Evolutionary conservation across 2,888 invertebrate species (phyloP).

Genomic region (Anagyrus pseudococci): DNA sequence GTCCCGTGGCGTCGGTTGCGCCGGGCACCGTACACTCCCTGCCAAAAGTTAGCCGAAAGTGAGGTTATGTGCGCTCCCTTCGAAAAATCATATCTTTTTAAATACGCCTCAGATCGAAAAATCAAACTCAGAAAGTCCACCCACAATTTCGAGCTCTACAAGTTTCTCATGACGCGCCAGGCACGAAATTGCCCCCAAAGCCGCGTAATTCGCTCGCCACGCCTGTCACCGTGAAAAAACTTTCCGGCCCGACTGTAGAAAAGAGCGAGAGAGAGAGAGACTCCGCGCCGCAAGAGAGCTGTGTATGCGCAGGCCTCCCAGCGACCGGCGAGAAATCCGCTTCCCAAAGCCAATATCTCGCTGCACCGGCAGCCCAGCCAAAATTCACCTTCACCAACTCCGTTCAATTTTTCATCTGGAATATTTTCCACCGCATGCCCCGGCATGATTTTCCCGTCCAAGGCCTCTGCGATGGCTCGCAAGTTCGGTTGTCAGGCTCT

Average conservation of each 20-base stretch:
- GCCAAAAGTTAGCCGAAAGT: conserved; percentile 37
- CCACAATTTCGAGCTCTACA: conserved; percentile 52
- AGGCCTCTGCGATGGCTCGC: conserved; percentile 18
- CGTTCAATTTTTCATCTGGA: conserved; percentile 53
- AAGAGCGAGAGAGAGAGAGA: too few relatives aligned
- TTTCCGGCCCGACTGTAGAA: conserved; percentile 30
- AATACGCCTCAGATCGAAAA: conserved; percentile 29
- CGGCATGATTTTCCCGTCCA: conserved; percentile 47
- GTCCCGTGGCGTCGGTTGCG: conserved; percentile 57
- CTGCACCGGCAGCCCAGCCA: conserved; percentile 19
- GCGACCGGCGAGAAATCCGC: not conserved
- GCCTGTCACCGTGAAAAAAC: not conserved
- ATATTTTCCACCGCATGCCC: conserved; percentile 50
- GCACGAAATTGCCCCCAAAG: conserved; percentile 45
- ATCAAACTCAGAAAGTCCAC: conserved; percentile 52
- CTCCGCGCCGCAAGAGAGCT: conserved; percentile 2
- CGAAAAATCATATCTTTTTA: conserved; percentile 50
- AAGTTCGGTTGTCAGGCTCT: not conserved
- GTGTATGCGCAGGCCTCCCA: too few relatives aligned
- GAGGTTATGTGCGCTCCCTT: conserved; percentile 47
- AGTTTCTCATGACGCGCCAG: conserved; percentile 48
- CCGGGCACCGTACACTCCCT: conserved; percentile 47
- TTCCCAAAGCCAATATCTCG: conserved; percentile 45
- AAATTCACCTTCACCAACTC: conserved; percentile 50
- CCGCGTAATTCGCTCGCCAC: not conserved